Evolutionary conservation across 2,113 vertebrate genomes (phyloP).

Genomic region (Phycodurus eques): DNA sequence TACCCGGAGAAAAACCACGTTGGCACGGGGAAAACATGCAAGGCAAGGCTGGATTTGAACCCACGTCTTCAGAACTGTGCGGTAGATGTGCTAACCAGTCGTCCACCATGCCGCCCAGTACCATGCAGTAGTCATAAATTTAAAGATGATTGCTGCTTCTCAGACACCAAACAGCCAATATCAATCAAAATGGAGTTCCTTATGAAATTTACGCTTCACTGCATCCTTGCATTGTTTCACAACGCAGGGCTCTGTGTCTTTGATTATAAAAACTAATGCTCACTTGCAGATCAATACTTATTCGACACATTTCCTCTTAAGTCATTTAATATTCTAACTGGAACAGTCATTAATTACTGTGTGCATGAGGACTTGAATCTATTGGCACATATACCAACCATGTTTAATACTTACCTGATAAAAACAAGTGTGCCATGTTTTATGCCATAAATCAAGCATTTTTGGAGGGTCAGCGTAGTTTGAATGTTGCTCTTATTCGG

Average conservation of each 20-base stretch:
- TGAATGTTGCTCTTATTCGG: too few species aligned
- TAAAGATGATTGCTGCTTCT: background rate
- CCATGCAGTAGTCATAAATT: conserved; percentile 1
- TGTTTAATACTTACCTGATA: background rate
- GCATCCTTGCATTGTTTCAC: background rate
- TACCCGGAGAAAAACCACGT: too few species aligned
- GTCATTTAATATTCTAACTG: conserved; percentile 21
- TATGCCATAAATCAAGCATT: too few species aligned
- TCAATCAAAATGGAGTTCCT: background rate
- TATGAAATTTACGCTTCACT: background rate
- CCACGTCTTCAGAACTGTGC: too few species aligned
- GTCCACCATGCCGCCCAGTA: too few species aligned
- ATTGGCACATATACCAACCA: background rate
- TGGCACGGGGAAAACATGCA: too few species aligned
- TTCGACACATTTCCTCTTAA: conserved; percentile 17
- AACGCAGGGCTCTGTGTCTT: background rate
- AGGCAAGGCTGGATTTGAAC: too few species aligned
- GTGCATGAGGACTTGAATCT: conserved; percentile 11
- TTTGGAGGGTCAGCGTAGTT: too few species aligned
- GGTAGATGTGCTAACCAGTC: too few species aligned
- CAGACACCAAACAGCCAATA: background rate
- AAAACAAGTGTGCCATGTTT: background rate
- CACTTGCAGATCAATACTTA: conserved; percentile 27
- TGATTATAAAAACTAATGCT: conserved; percentile 23
- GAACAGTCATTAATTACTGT: conserved; percentile 19